Conservation (phyloP, 2,797 vertebrate species). For the Hydrocynus forskahlii region DNA sequence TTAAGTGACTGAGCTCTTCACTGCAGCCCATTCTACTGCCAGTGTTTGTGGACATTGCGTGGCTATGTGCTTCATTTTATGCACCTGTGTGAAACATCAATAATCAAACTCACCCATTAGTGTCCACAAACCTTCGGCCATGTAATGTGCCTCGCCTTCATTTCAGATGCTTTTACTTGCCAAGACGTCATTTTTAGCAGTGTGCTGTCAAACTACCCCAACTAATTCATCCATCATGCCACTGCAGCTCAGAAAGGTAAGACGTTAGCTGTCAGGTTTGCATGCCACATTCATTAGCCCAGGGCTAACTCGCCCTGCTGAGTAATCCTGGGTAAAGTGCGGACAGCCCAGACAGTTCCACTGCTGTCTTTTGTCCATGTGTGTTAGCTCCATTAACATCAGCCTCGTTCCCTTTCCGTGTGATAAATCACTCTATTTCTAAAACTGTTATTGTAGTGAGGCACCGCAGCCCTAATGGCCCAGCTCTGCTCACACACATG, state of each 20-base stretch:
- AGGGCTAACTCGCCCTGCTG: conserved; percentile 40
- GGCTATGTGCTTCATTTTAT: too few relatives aligned
- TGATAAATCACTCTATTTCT: conserved; percentile 48
- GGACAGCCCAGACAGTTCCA: conserved; percentile 23
- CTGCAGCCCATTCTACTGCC: too few relatives aligned
- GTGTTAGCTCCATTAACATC: conserved; percentile 36
- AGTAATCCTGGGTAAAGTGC: conserved; percentile 39
- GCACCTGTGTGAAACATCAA: too few relatives aligned
- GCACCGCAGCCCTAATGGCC: conserved; percentile 25
- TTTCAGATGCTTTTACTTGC: not conserved
- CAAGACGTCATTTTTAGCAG: not conserved
- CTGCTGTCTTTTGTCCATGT: conserved; percentile 36
- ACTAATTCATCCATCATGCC: conserved; percentile 28
- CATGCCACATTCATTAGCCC: conserved; percentile 28
- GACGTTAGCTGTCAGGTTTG: conserved; percentile 27
- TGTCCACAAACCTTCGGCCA: not conserved
- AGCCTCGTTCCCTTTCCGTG: conserved; percentile 6
- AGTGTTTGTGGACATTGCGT: too few relatives aligned
- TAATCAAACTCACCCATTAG: not conserved
- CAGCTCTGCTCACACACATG: conserved; percentile 13
- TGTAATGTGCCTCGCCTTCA: not conserved
- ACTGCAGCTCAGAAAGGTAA: not conserved
- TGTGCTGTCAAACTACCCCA: conserved; percentile 6
- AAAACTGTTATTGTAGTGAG: conserved; percentile 33
- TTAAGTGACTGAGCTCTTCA: too few relatives aligned